These are phyloP conservation scores for Papilio aristodemus DNA, from an alignment of 1,140 invertebrate genomes.

Conservation along the genomic window DNA sequence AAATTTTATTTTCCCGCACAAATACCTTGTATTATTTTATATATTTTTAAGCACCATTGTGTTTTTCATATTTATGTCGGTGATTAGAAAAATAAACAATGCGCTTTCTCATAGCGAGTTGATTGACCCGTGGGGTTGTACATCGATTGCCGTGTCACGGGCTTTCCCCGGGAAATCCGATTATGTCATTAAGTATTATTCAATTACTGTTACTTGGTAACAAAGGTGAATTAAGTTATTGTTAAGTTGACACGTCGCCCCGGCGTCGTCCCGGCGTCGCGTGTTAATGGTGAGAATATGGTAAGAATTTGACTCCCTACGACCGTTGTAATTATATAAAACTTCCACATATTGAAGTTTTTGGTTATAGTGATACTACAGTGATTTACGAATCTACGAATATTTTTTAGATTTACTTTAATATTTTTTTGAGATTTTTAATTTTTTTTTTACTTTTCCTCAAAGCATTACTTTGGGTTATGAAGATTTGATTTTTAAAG, in stretches of 20 bases:
- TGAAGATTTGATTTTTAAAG: too few relatives aligned
- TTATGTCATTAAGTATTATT: constrained; percentile 28
- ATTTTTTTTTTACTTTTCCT: too few relatives aligned
- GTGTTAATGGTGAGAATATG: background rate
- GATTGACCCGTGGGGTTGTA: constrained; percentile 10
- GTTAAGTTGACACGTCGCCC: background rate
- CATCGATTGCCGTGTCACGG: constrained; percentile 28
- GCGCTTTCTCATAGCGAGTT: constrained; percentile 6
- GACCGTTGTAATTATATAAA: background rate
- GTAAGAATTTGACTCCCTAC: background rate
- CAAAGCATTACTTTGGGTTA: too few relatives aligned
- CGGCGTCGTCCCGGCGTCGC: background rate
- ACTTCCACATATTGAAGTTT: too few relatives aligned
- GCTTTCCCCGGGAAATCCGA: constrained; percentile 27
- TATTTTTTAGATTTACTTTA: too few relatives aligned
- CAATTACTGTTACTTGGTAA: constrained; percentile 20
- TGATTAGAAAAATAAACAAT: constrained; percentile 15
- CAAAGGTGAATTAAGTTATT: background rate
- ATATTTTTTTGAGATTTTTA: too few relatives aligned
- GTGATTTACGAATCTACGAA: too few relatives aligned
- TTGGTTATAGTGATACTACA: too few relatives aligned
- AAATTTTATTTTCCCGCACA: too few relatives aligned
- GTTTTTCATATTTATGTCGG: background rate
- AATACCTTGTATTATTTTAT: too few relatives aligned
- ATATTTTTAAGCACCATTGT: too few relatives aligned